Evolutionary conservation across 2,113 vertebrate species (phyloP).

Genomic region (Ailuropoda melanoleuca): DNA sequence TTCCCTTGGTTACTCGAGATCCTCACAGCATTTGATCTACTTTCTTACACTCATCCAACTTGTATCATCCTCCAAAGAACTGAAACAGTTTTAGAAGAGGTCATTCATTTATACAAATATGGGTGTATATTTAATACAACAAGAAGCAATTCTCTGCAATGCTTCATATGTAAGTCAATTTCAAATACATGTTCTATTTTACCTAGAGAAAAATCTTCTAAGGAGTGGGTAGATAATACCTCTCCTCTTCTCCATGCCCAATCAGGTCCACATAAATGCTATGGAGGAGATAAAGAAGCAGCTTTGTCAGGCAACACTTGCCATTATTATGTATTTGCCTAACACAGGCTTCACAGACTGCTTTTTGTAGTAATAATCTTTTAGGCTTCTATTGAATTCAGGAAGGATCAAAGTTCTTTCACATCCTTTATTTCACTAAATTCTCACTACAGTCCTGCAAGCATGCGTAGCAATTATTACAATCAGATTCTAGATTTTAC

Average conservation of each 20-base stretch:
- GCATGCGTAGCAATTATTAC: background rate
- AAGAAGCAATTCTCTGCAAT: background rate
- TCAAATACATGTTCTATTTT: conserved; percentile 16
- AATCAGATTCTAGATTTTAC: background rate
- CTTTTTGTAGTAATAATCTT: background rate
- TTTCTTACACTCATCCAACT: conserved; percentile 18
- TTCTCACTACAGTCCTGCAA: background rate
- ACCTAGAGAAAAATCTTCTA: background rate
- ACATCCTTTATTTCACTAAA: background rate
- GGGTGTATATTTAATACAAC: background rate
- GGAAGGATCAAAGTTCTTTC: background rate
- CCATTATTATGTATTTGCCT: background rate
- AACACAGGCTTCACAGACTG: background rate
- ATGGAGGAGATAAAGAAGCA: background rate
- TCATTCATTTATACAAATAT: background rate
- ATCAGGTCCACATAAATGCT: background rate
- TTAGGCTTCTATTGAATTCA: background rate
- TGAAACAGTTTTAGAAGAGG: background rate
- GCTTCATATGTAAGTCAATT: background rate
- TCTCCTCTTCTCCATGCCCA: background rate
- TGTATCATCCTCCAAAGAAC: background rate
- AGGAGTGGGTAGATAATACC: background rate
- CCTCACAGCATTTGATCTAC: background rate
- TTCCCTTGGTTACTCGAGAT: background rate
- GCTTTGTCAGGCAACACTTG: background rate